Conservation (phyloP, 2,888 invertebrate genomes). For the Cheilosia soror region DNA sequence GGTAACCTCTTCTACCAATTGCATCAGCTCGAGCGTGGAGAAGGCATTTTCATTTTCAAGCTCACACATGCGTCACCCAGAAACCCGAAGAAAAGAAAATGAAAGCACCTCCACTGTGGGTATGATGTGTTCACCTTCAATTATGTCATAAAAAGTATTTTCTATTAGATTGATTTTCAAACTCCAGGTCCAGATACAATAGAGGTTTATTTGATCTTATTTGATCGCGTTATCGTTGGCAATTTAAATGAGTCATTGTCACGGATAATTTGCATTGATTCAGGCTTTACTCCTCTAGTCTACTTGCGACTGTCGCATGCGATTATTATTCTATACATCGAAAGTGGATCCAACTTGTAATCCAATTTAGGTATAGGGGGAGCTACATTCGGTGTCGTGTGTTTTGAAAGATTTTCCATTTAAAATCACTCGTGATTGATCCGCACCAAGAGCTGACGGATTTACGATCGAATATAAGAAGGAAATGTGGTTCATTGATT, state of each 20-base stretch:
- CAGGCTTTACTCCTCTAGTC: slow-evolving; percentile 16
- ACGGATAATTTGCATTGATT: slow-evolving; percentile 26
- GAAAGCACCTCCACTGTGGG: not conserved
- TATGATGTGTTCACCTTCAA: slow-evolving; percentile 5
- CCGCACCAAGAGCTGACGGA: not conserved
- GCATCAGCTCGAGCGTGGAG: slow-evolving; percentile 25
- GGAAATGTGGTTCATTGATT: slow-evolving; percentile 34
- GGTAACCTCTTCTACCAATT: slow-evolving; percentile 18
- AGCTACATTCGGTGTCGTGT: not conserved
- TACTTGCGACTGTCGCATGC: slow-evolving; percentile 10
- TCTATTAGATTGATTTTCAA: slow-evolving; percentile 50
- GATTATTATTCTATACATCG: slow-evolving; percentile 14
- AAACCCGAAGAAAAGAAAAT: not conserved
- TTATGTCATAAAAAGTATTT: slow-evolving; percentile 57
- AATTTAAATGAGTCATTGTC: slow-evolving; percentile 37
- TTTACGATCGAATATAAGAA: slow-evolving; percentile 15
- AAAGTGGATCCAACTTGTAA: slow-evolving; percentile 41
- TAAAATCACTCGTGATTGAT: slow-evolving; percentile 27
- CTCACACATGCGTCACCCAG: slow-evolving; percentile 41
- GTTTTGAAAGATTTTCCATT: slow-evolving; percentile 51
- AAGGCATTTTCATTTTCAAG: slow-evolving; percentile 46
- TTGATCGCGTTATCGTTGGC: not conserved
- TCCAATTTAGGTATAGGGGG: slow-evolving; percentile 48
- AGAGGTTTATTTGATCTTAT: not conserved
- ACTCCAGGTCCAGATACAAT: slow-evolving; percentile 34